A percentile compares a stretch with the other conserved stretches of the same genome.
Evolutionary conservation across 2,113 vertebrate species (phyloP).

Genomic region (Lepus americanus): DNA sequence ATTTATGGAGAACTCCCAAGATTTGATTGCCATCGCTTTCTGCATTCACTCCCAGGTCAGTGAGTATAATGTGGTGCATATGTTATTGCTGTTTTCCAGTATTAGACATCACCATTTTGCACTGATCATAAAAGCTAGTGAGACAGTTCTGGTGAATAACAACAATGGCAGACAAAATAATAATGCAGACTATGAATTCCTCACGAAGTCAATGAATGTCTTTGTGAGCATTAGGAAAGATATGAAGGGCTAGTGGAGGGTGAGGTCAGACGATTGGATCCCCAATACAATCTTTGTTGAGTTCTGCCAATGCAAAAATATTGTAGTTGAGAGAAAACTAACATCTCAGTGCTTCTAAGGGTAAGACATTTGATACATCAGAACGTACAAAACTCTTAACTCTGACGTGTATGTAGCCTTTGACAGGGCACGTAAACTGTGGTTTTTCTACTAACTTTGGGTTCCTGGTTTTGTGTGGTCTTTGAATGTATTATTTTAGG

Average conservation of each 20-base stretch:
- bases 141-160: slow-evolving; percentile 74
- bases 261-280: slow-evolving; percentile 47
- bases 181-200: slow-evolving; percentile 46
- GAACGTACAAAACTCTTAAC: not conserved
- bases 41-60: slow-evolving; percentile 48
- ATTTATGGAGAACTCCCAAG: slow-evolving; percentile 71
- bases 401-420: fast-evolving
- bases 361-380: not conserved
- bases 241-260: slow-evolving; percentile 64
- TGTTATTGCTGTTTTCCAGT: slow-evolving; percentile 77
- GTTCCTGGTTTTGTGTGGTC: not conserved
- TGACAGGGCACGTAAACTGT: not conserved
- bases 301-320: slow-evolving; percentile 49
- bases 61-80: slow-evolving; percentile 64
- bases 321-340: slow-evolving; percentile 50
- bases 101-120: slow-evolving; percentile 83
- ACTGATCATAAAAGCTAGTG: slow-evolving; percentile 74
- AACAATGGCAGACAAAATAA: slow-evolving; percentile 76
- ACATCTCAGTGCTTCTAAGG: not conserved
- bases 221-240: slow-evolving; percentile 78
- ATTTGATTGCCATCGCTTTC: slow-evolving; percentile 62
- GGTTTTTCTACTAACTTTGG: not conserved
- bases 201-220: slow-evolving; percentile 80
- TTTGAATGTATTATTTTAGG: not conserved
- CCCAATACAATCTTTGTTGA: not conserved